These are phyloP conservation scores for Rhyacichthys aspro DNA, from an alignment of 2,797 vertebrate species.

Conservation along the genomic window DNA sequence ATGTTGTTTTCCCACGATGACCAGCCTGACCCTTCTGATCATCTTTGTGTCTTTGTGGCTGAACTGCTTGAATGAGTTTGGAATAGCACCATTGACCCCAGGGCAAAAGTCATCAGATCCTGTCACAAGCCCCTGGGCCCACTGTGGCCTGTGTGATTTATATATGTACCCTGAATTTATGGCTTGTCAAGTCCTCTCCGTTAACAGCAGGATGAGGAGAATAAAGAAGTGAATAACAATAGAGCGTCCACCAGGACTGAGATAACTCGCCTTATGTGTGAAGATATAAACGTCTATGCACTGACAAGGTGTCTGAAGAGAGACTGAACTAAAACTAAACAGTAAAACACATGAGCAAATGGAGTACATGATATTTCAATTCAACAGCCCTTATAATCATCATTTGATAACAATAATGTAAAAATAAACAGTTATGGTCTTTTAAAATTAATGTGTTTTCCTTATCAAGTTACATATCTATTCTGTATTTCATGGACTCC, in stretches of 20 bases:
- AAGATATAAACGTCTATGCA: not conserved
- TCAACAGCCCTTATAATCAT: no score
- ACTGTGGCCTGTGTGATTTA: conserved; percentile 71
- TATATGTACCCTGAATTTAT: conserved; percentile 78
- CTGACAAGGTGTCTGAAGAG: not conserved
- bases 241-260: conserved; percentile 19
- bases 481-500: no score
- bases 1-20: not conserved
- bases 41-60: conserved; percentile 16
- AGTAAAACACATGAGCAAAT: no score
- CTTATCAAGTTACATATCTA: no score
- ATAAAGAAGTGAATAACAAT: conserved; percentile 47
- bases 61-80: conserved; percentile 56
- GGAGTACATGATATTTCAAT: no score
- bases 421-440: no score
- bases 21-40: not conserved
- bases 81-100: conserved; percentile 71
- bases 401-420: no score
- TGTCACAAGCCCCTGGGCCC: conserved; percentile 43
- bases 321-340: no score
- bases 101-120: conserved; percentile 71
- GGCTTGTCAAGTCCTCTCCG: conserved; percentile 75
- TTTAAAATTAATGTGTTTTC: no score
- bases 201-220: conserved; percentile 60
- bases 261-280: conserved; percentile 7